Base-by-base conservation (phyloP, 2,888 invertebrate species). In the Epirrita christyi region DNA sequence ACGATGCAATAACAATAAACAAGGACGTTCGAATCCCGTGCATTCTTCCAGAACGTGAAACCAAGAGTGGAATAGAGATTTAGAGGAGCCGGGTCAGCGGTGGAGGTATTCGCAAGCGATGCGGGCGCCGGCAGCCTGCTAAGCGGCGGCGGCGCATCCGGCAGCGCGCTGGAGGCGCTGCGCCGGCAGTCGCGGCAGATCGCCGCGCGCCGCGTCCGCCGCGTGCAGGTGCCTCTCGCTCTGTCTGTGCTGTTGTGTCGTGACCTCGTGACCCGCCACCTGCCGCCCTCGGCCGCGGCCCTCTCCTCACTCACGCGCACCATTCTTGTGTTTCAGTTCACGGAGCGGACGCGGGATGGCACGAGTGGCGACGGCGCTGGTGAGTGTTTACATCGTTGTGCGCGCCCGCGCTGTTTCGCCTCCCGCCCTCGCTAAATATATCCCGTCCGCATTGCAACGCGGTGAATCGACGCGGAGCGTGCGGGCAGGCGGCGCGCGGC, bases 161-260 rank as follows among this genome's bases (percentile, higher is more conserved):
- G 60, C 53, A 9, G 64, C 85, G 83, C 79, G 77, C 90, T 93
- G 96, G 96, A 96, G 95, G 95, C 95, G 88, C 93, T 96, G 93
- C 94, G 96, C 88, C 95, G 95, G 81, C 96, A 96, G 92, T 96
- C 96, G 92, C 95, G 96, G 94, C 96, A 96, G 92, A 95, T 96
- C 91, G 96, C 96, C 93, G 96, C 96, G 86, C 95, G 93, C 86
- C 94, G 94, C 93, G 94, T 94, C 85, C 94, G 95, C 92, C 95
- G 95, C 94, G 96, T 96, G 92, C 96, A 96, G 95, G 96, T 96
- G 90, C 89, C 93, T 45, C 61, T 76, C 78, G 75, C 75, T 75
- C 75, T 49, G 36, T n/a, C n/a, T n/a, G n/a, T n/a, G n/a, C n/a
- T n/a, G n/a, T n/a, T n/a, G n/a, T n/a, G n/a, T n/a, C n/a, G n/a